Evolutionary conservation across 2,888 invertebrate genomes (phyloP).

Genomic region (Cheiracanthium punctorium): DNA sequence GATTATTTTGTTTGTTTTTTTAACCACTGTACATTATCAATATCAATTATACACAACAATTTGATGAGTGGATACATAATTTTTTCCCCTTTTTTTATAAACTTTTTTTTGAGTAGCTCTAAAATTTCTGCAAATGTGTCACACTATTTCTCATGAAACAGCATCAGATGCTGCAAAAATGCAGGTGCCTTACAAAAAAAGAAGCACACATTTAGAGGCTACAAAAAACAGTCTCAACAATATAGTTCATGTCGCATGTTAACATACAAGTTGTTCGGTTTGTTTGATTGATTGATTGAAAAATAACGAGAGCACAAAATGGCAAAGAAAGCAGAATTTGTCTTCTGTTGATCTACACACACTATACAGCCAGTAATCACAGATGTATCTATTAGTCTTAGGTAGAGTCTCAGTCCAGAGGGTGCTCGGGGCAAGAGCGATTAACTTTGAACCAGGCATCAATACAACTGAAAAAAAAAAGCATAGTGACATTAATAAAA

Average conservation of each 20-base stretch:
- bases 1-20: constrained; percentile 24
- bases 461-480: constrained; percentile 86
- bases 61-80: background rate
- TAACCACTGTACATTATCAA: background rate
- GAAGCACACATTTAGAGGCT: constrained; percentile 56
- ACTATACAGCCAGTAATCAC: constrained; percentile 66
- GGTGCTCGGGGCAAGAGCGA: constrained; percentile 99
- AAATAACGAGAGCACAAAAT: constrained; percentile 24
- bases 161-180: constrained; percentile 18
- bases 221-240: constrained; percentile 44
- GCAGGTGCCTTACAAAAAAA: constrained; percentile 31
- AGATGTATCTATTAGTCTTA: constrained; percentile 63
- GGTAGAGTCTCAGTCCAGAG: constrained; percentile 84
- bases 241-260: constrained; percentile 32
- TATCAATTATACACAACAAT: constrained; percentile 16
- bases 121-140: constrained; percentile 16
- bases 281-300: constrained; percentile 27
- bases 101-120: constrained; percentile 4
- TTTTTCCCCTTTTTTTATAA: constrained; percentile 20
- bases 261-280: constrained; percentile 49
- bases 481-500: too few species aligned
- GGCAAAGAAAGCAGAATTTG: constrained; percentile 31
- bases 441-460: constrained; percentile 99
- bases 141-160: constrained; percentile 17
- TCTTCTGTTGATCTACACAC: constrained; percentile 46